These are phyloP conservation scores for Oreochromis grahami DNA, from an alignment of 2,797 vertebrate genomes.

Conservation along the genomic window DNA sequence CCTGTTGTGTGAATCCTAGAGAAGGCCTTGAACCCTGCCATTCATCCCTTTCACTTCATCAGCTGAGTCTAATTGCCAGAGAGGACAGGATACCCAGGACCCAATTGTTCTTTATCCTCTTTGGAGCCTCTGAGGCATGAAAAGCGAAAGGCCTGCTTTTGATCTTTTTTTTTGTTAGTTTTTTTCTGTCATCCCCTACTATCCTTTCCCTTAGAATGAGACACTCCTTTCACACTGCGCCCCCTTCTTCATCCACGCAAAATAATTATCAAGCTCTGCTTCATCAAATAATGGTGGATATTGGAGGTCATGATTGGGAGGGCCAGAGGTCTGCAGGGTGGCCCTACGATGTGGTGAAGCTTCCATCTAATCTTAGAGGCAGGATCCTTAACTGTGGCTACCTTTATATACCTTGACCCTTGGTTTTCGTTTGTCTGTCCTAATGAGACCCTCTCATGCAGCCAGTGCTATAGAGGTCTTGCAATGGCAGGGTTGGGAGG, in stretches of 20 bases:
- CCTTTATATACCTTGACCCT: conserved; percentile 98
- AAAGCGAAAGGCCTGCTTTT: conserved; percentile 98
- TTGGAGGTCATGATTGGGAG: conserved; percentile 93
- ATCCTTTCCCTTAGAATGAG: conserved; percentile 89
- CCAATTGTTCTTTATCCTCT: conserved; percentile 99
- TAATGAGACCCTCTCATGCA: conserved; percentile 90
- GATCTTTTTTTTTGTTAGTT: conserved; percentile 84
- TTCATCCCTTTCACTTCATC: conserved; percentile 99
- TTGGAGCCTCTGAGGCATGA: conserved; percentile 99
- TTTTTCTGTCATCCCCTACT: conserved; percentile 81
- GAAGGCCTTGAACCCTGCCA: conserved; percentile 99
- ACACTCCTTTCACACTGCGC: conserved; percentile 89
- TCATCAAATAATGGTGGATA: conserved; percentile 96
- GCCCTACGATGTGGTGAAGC: conserved; percentile 74
- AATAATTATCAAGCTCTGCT: conserved; percentile 99
- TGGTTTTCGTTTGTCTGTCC: conserved; percentile 92
- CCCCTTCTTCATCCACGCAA: conserved; percentile 91
- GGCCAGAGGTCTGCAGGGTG: conserved; percentile 87
- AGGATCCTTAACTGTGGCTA: conserved; percentile 90
- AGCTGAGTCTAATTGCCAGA: conserved; percentile 99
- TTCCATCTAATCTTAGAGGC: conserved; percentile 88
- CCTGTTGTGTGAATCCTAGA: conserved; percentile 96
- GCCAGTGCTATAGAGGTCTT: conserved; percentile 76
- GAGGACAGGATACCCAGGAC: conserved; percentile 97
- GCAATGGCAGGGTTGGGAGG: conserved; percentile 69